Evolutionary conservation across 2,113 vertebrate species (phyloP), one percentile per base, ranked within the genome.

Genomic region (Microcebus lehilahytsara): DNA sequence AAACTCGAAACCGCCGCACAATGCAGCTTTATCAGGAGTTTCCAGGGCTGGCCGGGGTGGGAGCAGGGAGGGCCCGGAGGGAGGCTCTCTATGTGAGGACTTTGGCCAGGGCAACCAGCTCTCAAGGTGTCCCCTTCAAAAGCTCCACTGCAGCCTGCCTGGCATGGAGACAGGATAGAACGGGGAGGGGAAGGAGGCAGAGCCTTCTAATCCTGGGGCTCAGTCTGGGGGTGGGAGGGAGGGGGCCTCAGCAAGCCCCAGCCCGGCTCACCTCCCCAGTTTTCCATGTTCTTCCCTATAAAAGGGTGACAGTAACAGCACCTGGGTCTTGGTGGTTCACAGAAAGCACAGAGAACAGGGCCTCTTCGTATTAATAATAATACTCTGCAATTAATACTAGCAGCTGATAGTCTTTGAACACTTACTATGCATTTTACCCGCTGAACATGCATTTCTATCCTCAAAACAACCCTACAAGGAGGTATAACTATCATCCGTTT

Each of bases 11-110:
- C 81, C 25, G 2, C 34, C 14, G 27, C 56, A 97, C 93, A 97
- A 95, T 66, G 86, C 81, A 0, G 2, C 95, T 97, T 93, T 97
- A 95, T 96, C 91, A 56, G 93, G 89, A 95, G 74, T 74, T 92
- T 56, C 88, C 56, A 56, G 85, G 81, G 51, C 78, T 0, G 1
- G 72, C 64, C 0, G n/a, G 1, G 49, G 32, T 5, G 60, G 77
- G 51, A 17, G 72, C 60, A 5, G 87, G 83, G 89, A 51, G 69
- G 40, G 78, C n/a, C 7, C 0, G 46, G 53, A 85, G 42, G 69
- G 81, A 53, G 23, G 37, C n/a, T 9, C n/a, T 42, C 34, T 13
- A 2, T 12, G 13, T 34, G n/a, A 94, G 77, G 64, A 60, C 40
- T n/a, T 7, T 1, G 9, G 34, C 58, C 1, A 5, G 10, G 0